Conservation (phyloP, 2,888 invertebrate genomes). For the Morinoia aosen region DNA sequence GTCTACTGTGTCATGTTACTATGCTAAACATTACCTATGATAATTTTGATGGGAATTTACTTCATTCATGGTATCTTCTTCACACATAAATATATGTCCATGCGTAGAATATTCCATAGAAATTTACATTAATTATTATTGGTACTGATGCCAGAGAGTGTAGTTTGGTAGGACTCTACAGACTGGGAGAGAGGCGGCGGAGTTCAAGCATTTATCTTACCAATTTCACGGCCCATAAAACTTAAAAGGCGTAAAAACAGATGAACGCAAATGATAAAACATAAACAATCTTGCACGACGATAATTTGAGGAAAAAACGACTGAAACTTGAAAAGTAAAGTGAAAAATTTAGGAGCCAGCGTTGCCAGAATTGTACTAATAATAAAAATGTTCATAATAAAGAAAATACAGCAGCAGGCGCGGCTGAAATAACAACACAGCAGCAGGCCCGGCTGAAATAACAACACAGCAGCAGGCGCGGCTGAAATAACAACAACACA, state of each 20-base stretch:
- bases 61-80: not conserved
- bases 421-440: too few species aligned
- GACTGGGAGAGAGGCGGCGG: not conserved
- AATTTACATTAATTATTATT: too few species aligned
- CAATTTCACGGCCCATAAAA: not conserved
- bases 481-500: too few species aligned
- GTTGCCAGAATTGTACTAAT: too few species aligned
- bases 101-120: not conserved
- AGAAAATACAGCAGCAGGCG: too few species aligned
- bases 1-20: too few species aligned
- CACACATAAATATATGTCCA: not conserved
- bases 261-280: not conserved
- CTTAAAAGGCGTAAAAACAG: not conserved
- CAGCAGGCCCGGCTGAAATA: too few species aligned
- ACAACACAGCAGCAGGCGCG: too few species aligned
- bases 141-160: not conserved
- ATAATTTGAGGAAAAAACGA: not conserved
- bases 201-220: not conserved
- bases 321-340: too few species aligned
- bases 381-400: too few species aligned
- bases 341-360: too few species aligned
- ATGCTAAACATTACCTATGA: not conserved
- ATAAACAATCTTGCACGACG: not conserved
- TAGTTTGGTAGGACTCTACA: not conserved
- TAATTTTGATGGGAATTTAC: not conserved